These are phyloP conservation scores for Enoplosus armatus DNA, from an alignment of 2,797 vertebrate species.

Conservation along the genomic window DNA sequence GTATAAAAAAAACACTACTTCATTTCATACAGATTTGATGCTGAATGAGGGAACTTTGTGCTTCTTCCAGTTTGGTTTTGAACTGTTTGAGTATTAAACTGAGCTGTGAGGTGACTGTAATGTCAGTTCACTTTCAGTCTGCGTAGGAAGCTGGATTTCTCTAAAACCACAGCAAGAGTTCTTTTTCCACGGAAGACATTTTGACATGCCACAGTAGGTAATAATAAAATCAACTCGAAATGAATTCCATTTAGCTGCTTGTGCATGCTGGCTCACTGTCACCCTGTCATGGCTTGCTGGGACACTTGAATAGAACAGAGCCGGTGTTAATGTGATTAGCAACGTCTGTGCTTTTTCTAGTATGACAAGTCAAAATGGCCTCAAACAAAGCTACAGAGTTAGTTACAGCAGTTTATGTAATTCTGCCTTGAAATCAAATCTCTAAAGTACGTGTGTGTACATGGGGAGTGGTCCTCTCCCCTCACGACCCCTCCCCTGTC, in stretches of 20 bases:
- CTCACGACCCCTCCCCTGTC: constrained; percentile 51
- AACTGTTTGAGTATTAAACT: neutral
- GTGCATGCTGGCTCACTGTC: neutral
- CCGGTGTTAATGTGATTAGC: neutral
- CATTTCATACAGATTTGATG: neutral
- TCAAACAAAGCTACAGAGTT: neutral
- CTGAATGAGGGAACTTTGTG: neutral
- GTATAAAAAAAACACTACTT: neutral
- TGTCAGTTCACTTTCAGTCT: neutral
- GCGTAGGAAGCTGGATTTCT: neutral
- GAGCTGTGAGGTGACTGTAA: neutral
- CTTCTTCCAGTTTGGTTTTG: neutral
- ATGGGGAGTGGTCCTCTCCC: constrained; percentile 32
- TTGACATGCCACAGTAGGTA: neutral
- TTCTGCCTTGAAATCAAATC: constrained; percentile 22
- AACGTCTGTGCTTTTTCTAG: neutral
- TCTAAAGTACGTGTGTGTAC: constrained; percentile 17
- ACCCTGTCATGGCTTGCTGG: neutral
- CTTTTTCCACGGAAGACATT: neutral
- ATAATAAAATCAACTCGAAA: neutral
- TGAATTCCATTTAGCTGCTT: neutral
- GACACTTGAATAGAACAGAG: neutral
- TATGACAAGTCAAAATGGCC: neutral
- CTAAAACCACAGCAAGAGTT: neutral
- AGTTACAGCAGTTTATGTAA: neutral